Base-by-base conservation (phyloP, 2,888 invertebrate genomes). In the Chrysina gloriosa region DNA sequence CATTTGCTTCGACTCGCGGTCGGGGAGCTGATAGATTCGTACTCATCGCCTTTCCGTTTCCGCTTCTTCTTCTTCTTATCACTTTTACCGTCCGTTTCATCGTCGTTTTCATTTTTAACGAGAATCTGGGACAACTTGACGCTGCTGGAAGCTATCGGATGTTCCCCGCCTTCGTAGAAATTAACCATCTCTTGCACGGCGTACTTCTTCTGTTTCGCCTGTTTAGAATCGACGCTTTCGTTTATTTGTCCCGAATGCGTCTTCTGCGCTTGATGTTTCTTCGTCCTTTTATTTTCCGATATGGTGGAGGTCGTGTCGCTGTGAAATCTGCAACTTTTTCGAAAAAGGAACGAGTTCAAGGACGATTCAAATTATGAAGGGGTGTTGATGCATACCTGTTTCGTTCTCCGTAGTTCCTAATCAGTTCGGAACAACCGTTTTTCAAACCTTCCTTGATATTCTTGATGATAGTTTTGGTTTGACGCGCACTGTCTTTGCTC, bases 381-480 rank as follows among this genome's bases (percentile, higher is more conserved):
- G 1, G 29, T 11, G 16, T 31, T 9, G 14, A 14, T 2, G 21
- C 2, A 3, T 42, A 61, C 58, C 58, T 42, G 7, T 7, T 27
- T 1, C 16, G 27, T 11, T 29, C 9, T 7, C 29, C 42, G 16
- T 16, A 27, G 0, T 27, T 14, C 6, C 16, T 42, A 5, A 61
- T 25, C 7, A 61, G 16, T 14, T 61, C 58, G 0, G 58, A 42
- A 16, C 42, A 61, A 16, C 64, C 48, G 23, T 39, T 64, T n/a
- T 36, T 25, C 27, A 64, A 23, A 14, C 14, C 52, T 3, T 50
- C 64, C 21, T 36, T 64, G 23, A 64, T 50, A 31, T 19, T 36
- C 21, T 25, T 7, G 23, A 64, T 64, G 25, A 64, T 64, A n/a
- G 34, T 52, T 23, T 64, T 64, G 9, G 64, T 64, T 4, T 64